Conservation (phyloP, 2,797 vertebrate genomes). For the Pseudomugil gertrudae region DNA sequence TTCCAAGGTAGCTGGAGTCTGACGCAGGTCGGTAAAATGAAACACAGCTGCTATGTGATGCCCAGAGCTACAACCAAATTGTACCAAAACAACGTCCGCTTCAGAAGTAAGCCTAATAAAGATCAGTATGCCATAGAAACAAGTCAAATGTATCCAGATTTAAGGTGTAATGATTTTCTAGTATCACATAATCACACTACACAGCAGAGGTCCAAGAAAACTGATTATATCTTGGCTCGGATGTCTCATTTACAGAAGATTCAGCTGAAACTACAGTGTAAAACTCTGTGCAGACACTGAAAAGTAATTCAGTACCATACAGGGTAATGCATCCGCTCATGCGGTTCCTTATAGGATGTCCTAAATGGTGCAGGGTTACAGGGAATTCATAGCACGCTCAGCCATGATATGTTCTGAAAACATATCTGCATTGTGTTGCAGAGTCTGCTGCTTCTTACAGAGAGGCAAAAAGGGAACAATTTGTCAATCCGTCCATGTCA, state of each 20-base stretch:
- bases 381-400: neutral
- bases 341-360: slow-evolving; percentile 33
- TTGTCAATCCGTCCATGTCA: neutral
- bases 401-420: slow-evolving; percentile 12
- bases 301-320: neutral
- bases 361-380: slow-evolving; percentile 11
- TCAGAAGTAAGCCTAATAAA: no score
- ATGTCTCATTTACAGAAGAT: neutral
- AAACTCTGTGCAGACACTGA: neutral
- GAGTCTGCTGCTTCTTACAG: slow-evolving; percentile 1
- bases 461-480: slow-evolving; percentile 10
- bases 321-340: neutral
- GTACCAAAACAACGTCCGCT: no score
- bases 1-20: no score
- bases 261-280: neutral
- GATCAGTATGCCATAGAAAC: no score
- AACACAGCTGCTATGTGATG: no score
- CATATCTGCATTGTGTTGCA: neutral
- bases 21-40: no score
- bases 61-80: no score
- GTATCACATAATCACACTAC: no score
- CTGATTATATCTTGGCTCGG: neutral
- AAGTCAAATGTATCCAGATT: no score
- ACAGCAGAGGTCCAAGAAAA: no score
- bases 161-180: no score